phyloP scores from a whole-genome alignment of 1,140 invertebrate species.

The Brachionus manjavacas region DNA sequence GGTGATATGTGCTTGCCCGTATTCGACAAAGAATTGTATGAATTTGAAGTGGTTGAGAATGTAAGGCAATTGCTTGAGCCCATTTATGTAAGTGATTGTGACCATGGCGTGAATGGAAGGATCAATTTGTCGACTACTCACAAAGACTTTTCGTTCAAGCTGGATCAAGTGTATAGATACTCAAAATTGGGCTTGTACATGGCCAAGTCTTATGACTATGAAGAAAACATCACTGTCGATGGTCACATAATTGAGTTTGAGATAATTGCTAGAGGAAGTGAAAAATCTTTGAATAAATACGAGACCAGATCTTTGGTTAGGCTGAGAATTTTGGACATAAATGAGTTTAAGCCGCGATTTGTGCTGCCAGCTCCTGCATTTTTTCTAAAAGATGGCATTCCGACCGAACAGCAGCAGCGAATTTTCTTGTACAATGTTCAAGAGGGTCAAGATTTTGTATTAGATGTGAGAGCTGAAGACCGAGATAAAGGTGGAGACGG shows the following conservation, averaged over 20 bases:
- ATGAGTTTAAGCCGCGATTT: conserved; percentile 25
- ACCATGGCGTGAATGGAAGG: conserved; percentile 16
- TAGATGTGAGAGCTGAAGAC: conserved; percentile 27
- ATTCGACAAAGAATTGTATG: conserved; percentile 9
- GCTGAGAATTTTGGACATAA: conserved; percentile 25
- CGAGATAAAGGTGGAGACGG: conserved; percentile 7
- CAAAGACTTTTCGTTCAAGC: conserved; percentile 12
- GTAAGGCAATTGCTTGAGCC: conserved; percentile 19
- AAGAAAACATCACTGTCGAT: neutral
- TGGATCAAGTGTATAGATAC: conserved; percentile 18
- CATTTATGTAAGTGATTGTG: conserved; percentile 40
- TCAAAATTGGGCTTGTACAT: conserved; percentile 11
- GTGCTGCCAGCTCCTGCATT: neutral
- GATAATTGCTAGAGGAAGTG: neutral
- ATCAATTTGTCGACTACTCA: neutral
- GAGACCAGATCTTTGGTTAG: conserved; percentile 1
- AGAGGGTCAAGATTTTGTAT: conserved; percentile 23
- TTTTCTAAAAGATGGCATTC: conserved; percentile 36
- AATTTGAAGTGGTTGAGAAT: conserved; percentile 40
- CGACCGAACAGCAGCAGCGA: neutral
- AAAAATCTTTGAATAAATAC: conserved; percentile 25
- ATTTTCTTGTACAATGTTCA: conserved; percentile 22
- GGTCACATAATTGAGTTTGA: conserved; percentile 39
- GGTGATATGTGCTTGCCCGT: conserved; percentile 29
- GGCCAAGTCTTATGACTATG: conserved; percentile 9